Evolutionary conservation across 92 coral and sea anemone species (phyloP), one percentile per base, ranked within the genome.

Genomic region (Bergia sp.): DNA sequence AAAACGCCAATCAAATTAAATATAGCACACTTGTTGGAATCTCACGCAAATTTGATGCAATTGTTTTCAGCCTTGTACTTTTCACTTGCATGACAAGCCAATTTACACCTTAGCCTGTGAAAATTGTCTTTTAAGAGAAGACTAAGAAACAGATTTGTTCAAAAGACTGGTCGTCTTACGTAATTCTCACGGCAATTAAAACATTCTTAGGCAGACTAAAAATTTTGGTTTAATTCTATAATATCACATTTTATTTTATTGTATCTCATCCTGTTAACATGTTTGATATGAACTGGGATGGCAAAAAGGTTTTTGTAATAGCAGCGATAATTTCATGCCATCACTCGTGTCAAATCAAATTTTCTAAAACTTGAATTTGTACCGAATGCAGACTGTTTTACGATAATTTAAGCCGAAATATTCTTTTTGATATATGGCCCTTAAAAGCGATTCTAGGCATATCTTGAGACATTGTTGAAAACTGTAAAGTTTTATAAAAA

Each of bases 11-110:
- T 29, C 9, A 64, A 65, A 71, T 21, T 69, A 83, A 57, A 80
- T 45, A 38, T 20, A 12, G 50, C 29, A 84, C 87, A 84, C 79
- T 84, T 84, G 87, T 37, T 84, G 37, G 42, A 21, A 74, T 84
- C 87, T 84, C 87, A 84, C 87, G 78, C 87, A 82, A 84, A 84
- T 84, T 84, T 84, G 40, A 15, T 41, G 43, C 21, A 71, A 69
- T 84, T 84, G 87, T 71, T 43, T 84, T 47, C 44, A 16, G 47
- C 4, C 80, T 76, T 47, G 66, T 37, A 45, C 41, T 72, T 84
- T 83, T 83, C 16, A 53, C 20, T 43, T 71, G 58, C n/a, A 43
- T 21, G 42, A 71, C 41, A 84, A 50, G 65, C 87, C 79, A 84
- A 84, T 84, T 72, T 72, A 37, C 87, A 84, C 87, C 73, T 55